phyloP scores from a whole-genome alignment of 2,888 invertebrate species.

The Asteroscopus sphinx region DNA sequence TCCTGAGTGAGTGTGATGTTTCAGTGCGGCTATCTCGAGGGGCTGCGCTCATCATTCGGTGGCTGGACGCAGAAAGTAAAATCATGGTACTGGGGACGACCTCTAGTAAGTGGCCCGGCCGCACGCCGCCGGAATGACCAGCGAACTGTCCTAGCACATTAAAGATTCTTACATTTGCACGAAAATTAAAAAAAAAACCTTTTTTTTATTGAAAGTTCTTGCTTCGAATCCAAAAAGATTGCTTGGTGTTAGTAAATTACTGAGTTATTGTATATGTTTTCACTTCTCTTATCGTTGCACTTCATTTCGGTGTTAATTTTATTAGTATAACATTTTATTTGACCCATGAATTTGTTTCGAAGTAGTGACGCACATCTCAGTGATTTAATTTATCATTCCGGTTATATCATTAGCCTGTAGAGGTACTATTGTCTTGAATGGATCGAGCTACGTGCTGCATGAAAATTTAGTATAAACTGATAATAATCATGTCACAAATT shows the following conservation, averaged over 20 bases:
- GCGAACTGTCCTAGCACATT: conserved; percentile 87
- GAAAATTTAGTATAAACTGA: conserved; percentile 66
- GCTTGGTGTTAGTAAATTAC: conserved; percentile 85
- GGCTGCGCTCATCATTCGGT: conserved; percentile 98
- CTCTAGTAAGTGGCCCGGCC: conserved; percentile 96
- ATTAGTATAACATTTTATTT: conserved; percentile 67
- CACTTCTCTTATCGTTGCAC: conserved; percentile 86
- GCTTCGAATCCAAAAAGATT: conserved; percentile 83
- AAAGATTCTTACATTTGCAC: conserved; percentile 86
- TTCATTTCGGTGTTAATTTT: conserved; percentile 83
- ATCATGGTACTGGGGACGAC: conserved; percentile 99
- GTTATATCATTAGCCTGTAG: conserved; percentile 83
- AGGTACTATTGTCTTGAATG: conserved; percentile 78
- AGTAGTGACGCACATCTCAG: conserved; percentile 76
- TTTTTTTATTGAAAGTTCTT: conserved; percentile 79
- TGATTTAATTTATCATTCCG: conserved; percentile 72
- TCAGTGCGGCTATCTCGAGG: conserved; percentile 97
- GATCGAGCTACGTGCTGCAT: conserved; percentile 82
- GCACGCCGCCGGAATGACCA: conserved; percentile 81
- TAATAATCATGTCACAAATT: conserved; percentile 61
- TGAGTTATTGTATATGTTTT: conserved; percentile 79
- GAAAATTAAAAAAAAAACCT: conserved; percentile 74
- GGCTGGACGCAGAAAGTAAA: conserved; percentile 99
- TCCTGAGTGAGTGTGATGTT: conserved; percentile 90
- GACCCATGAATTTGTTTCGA: conserved; percentile 67